Percentiles rank a stretch among this genome's conserved stretches.
Conservation (phyloP, 2,888 invertebrate species). For the Philaethria dido region DNA sequence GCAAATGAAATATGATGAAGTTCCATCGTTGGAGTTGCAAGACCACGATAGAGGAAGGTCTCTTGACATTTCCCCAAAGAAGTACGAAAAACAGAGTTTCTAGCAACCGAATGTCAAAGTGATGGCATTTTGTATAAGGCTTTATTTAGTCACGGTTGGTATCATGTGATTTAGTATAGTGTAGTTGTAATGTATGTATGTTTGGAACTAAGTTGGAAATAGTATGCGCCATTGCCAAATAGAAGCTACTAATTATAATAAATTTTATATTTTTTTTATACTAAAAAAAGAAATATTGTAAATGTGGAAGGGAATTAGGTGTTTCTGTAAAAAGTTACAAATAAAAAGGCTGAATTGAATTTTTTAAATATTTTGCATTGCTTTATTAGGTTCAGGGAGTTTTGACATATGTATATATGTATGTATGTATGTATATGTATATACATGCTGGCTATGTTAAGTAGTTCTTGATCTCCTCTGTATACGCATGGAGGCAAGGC, state of each 20-base stretch:
- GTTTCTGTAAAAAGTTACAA: neutral
- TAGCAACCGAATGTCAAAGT: constrained; percentile 46
- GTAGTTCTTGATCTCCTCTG: constrained; percentile 55
- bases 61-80: constrained; percentile 19
- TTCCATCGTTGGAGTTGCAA: constrained; percentile 25
- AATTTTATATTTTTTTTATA: constrained; percentile 9
- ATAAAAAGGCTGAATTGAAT: constrained; percentile 17
- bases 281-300: neutral
- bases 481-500: constrained; percentile 45
- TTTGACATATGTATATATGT: neutral
- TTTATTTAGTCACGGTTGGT: constrained; percentile 63
- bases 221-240: constrained; percentile 35
- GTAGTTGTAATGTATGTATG: constrained; percentile 35
- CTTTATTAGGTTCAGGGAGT: neutral
- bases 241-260: constrained; percentile 28
- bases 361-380: constrained; percentile 4
- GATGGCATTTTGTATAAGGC: constrained; percentile 61
- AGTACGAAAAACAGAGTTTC: constrained; percentile 4
- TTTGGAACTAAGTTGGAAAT: constrained; percentile 30
- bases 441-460: constrained; percentile 2
- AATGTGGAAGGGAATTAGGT: neutral
- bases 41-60: constrained; percentile 18
- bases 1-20: constrained; percentile 15
- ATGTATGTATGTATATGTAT: too few relatives aligned
- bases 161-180: constrained; percentile 68